Base-by-base conservation (phyloP, 1,140 invertebrate genomes). In the Ceratina calcarata region DNA sequence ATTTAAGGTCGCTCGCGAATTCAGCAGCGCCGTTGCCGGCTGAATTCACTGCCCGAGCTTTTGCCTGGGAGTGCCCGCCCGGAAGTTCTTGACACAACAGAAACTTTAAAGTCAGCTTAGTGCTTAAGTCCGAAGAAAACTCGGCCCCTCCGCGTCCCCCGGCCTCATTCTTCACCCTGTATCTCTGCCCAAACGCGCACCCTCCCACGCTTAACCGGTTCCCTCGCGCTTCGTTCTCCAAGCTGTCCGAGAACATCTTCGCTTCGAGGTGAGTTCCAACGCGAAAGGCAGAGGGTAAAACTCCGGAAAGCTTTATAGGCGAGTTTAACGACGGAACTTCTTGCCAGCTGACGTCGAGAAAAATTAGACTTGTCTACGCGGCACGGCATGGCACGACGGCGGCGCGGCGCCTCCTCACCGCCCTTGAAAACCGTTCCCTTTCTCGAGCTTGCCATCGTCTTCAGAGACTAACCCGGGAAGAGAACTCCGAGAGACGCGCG, bases 1-100 rank as follows among this genome's bases (percentile, higher is more conserved):
- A 88, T 90, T 91, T 89, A 89, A 89, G 87, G 72, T 83, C 77
- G 86, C 83, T 90, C 82, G 86, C 86, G 85, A 90, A 90, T 90
- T 90, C 83, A 77, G 58, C 75, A 82, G 75, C 76, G 80, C 78
- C 86, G 78, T 89, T 74, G 74, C 75, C 71, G 80, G 74, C 53
- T 80, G 68, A 87, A 90, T 88, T 88, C 82, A 61, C 32, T 68
- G 68, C 58, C 37, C 37, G 18, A 75, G 53, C 64, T 83, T 83
- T 86, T 70, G 82, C 77, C 67, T 2, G 57, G 18, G 69, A 78
- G 69, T 64, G 69, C 82, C 84, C 77, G 57, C 77, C 16, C 58
- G 73, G 68, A 88, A 89, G 81, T 91, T 91, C 82, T 88, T 90
- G 86, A 85, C 81, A 85, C 85, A 87, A 83, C 81, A 85, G 68